Base-by-base conservation (phyloP, 2,797 vertebrate genomes). In the Pteronotus mesoamericanus region DNA sequence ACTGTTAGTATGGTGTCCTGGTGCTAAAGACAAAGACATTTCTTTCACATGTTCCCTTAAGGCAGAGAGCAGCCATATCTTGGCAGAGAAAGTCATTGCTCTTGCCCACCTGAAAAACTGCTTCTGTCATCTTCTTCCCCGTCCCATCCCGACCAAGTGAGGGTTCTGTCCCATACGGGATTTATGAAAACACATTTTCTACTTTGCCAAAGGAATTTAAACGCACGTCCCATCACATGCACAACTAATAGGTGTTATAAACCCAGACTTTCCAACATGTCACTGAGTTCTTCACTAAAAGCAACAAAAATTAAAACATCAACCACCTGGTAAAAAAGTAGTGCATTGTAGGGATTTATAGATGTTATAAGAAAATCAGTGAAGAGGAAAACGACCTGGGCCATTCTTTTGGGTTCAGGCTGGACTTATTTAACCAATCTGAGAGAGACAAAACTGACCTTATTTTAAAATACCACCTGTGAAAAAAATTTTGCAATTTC, bases 391-490 rank as follows among this genome's bases (percentile, higher is more conserved):
- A 74, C 34, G 32, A 69, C 46, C 37, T 39, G 16, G 24, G 26
- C 9, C 11, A 37, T 57, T 95, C 74, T 86, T 85, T n/a, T 85
- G 15, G 55, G 44, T 61, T 86, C 46, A 61, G 29, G 61, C 9
- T 84, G 11, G 34, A 89, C 37, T 95, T 79, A 85, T 8, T 59
- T 87, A 88, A 88, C 26, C 24, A 48, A 84, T 46, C 4, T 8
- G 12, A 89, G 39, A 72, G 42, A 69, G 68, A 96, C 5, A 74
- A 94, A 91, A 89, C 34, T 39, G 26, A 48, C 46, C 48, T 84
- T 92, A 83, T 69, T 92, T 96, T 94, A 85, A 86, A 80, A 85
- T 72, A 84, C 22, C 34, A 68, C 21, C 48, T 85, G 12, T 59
- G 53, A 82, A 95, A 95, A 84, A 37, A 69, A 86, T 83, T 91